Evolutionary conservation across 2,888 invertebrate species (phyloP), one percentile per base, ranked within the genome.

Genomic region (Drosophila demipolita): DNA sequence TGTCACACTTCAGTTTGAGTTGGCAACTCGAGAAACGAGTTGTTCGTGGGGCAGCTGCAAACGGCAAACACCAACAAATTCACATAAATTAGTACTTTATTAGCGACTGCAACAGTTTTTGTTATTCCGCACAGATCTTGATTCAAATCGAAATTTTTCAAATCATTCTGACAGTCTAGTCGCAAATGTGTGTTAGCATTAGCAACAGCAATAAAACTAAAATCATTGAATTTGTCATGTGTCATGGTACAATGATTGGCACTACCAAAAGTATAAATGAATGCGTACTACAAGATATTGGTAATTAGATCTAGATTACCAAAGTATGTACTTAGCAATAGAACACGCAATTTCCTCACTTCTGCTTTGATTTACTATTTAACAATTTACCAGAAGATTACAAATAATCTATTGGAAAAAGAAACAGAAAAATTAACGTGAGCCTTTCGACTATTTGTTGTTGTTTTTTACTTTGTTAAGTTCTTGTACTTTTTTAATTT

Each of bases 1-100:
- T 88, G 86, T 86, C 86, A 82, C 88, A 85, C 88, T 85, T 85
- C 83, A 84, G 65, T 71, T 67, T 60, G 54, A 72, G 79, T 52
- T 69, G 15, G 6, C 40, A 33, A 61, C 29, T 65, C 38, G 49
- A 64, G 23, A 57, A 36, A 48, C 33, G 38, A 38, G 42, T 55
- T 60, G 38, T 6, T n/a, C 38, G 7, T 11, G 26, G 38, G 26
- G 58, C 68, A 73, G 68, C 60, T 66, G 80, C 69, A 59, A 73
- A 29, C 59, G 63, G 45, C 15, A 50, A 58, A 38, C 45, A 36
- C 45, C 45, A 23, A 26, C 0, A 26, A 29, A 23, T 4, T 1
- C 8, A 8, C 12, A 45, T 20, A 45, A 20, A 20, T 20, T 45
- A 7, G 20, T 20, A 45, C 4, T 45, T 23, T 1, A 45, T 15